phyloP scores from a whole-genome alignment of 2,113 vertebrate genomes.

The Lepidothrix coronata region DNA sequence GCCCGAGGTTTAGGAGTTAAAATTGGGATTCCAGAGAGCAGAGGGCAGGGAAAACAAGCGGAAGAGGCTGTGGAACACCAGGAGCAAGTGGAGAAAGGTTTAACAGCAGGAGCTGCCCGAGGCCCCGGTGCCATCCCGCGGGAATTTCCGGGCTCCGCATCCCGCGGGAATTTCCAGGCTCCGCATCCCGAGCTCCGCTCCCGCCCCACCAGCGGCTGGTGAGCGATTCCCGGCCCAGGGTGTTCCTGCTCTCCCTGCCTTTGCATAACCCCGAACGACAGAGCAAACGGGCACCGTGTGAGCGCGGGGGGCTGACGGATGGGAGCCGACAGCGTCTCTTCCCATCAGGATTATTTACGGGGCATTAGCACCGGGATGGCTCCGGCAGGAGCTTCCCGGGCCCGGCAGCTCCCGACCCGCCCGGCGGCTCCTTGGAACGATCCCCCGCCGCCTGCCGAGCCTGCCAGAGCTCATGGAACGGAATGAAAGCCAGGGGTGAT shows the following conservation, averaged over 20 bases:
- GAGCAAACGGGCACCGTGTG: not conserved
- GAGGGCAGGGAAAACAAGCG: not conserved
- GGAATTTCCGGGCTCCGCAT: not conserved
- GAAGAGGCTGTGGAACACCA: not conserved
- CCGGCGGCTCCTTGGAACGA: not conserved
- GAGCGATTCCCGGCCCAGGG: not conserved
- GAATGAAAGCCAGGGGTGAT: not conserved
- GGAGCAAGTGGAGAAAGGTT: fast-evolving
- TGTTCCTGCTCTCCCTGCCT: not conserved
- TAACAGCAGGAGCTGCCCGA: fast-evolving
- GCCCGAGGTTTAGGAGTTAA: not conserved
- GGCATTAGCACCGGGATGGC: not conserved
- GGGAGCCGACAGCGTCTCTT: not conserved
- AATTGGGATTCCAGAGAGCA: not conserved
- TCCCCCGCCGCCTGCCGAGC: not conserved
- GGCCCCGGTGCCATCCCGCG: not conserved
- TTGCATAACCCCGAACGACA: not conserved
- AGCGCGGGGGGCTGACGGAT: not conserved
- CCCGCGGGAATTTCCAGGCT: not conserved
- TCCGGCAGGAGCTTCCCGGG: not conserved
- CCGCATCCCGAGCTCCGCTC: fast-evolving
- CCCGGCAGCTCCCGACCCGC: not conserved
- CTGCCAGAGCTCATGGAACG: not conserved
- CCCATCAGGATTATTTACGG: not conserved
- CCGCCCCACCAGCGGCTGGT: fast-evolving